Base-by-base conservation (phyloP, 2,888 invertebrate genomes). In the Trichacis sp. region DNA sequence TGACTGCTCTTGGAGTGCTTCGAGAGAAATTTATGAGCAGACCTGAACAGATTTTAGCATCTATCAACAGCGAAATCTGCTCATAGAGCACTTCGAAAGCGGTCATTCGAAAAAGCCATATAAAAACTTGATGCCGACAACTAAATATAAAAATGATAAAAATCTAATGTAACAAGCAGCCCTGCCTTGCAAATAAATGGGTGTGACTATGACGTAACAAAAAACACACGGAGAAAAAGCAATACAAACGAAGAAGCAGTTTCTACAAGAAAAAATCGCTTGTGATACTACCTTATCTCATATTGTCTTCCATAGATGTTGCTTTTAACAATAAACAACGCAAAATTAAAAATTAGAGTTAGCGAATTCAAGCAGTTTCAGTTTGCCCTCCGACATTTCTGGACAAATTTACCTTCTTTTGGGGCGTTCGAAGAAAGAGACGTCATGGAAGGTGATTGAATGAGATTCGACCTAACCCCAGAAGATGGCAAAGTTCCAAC, bases 291-390 rank as follows among this genome's bases (percentile, higher is more conserved):
- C 82, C 82, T 82, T 82, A 82, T 72, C 78, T 79, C 76, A 79
- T 77, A 81, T 73, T 78, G 73, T 79, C 80, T 79, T 81, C 81
- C 78, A 77, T 72, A 66, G 79, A 78, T 79, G 79, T 81, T 64
- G 80, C 81, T 82, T 81, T 81, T 73, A 24, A 24, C 24, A 24
- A 24, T 24, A 24, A 24, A 24, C n/a, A n/a, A n/a, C n/a, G n/a
- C n/a, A n/a, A n/a, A n/a, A n/a, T n/a, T n/a, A n/a, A n/a, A n/a
- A n/a, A n/a, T n/a, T n/a, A n/a, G n/a, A n/a, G n/a, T n/a, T n/a
- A n/a, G n/a, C n/a, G n/a, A n/a, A n/a, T n/a, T n/a, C n/a, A n/a
- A n/a, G n/a, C n/a, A n/a, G n/a, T n/a, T n/a, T n/a, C n/a, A n/a
- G n/a, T n/a, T n/a, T n/a, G n/a, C n/a, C n/a, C n/a, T n/a, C n/a